Conservation (phyloP, 2,888 invertebrate genomes). For the Disparrhopalites patrizii region DNA sequence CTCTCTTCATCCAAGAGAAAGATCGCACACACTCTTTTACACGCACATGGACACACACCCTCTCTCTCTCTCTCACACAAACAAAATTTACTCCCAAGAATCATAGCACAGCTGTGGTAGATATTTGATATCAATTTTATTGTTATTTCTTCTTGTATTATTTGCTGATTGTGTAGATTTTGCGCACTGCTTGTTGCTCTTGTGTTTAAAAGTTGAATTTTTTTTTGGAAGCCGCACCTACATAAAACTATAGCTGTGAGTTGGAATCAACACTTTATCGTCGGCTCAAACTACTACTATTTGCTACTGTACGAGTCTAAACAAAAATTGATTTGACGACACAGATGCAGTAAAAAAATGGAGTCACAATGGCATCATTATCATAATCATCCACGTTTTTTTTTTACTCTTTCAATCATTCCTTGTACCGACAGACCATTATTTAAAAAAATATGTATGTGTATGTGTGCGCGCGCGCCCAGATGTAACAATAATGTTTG, state of each 20-base stretch:
- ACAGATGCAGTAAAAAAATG: neutral
- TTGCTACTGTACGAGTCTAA: neutral
- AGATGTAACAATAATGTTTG: neutral
- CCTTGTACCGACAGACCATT: too few species aligned
- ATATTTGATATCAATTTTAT: constrained; percentile 19
- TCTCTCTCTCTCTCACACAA: neutral
- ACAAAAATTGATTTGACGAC: constrained; percentile 11
- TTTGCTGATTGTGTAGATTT: constrained; percentile 23
- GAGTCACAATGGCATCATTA: neutral
- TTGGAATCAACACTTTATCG: too few species aligned
- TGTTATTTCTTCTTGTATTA: constrained; percentile 20
- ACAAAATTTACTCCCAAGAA: neutral
- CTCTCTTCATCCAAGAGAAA: too few species aligned
- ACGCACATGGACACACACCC: too few species aligned
- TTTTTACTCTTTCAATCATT: too few species aligned
- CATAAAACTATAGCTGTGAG: neutral
- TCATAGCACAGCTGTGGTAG: neutral
- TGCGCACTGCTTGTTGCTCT: too few species aligned
- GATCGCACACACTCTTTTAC: too few species aligned
- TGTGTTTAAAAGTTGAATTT: constrained; percentile 5
- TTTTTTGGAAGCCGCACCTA: neutral
- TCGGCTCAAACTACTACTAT: too few species aligned
- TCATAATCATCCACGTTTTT: neutral
- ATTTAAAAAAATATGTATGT: too few species aligned
- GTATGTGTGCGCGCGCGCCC: neutral